Conservation (phyloP, 2,113 vertebrate genomes). For the Echinops telfairi region DNA sequence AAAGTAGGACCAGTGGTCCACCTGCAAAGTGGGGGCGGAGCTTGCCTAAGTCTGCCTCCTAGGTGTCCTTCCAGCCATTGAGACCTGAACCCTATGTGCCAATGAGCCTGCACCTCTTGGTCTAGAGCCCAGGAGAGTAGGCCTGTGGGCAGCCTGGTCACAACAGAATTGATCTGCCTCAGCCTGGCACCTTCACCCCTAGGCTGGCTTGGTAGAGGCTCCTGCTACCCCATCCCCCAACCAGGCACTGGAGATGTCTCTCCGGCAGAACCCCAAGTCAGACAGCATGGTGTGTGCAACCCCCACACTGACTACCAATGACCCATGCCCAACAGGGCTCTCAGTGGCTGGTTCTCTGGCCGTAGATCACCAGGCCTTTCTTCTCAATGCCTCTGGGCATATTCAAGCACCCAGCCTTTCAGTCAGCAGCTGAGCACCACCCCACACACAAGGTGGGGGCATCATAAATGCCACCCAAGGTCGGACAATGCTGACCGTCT, state of each 20-base stretch:
- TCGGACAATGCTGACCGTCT: accelerated
- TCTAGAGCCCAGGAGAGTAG: no score
- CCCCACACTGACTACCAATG: not conserved
- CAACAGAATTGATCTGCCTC: no score
- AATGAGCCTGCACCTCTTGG: no score
- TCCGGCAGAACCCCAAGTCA: not conserved
- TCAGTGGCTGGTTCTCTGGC: not conserved
- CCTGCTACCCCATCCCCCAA: no score
- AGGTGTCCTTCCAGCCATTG: no score
- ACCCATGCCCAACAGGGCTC: not conserved
- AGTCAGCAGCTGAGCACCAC: not conserved
- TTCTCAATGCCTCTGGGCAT: not conserved
- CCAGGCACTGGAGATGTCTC: no score
- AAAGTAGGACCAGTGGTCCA: accelerated
- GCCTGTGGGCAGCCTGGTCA: no score
- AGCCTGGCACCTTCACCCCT: no score
- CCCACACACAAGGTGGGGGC: not conserved
- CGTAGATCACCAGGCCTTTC: not conserved
- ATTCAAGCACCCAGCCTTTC: not conserved
- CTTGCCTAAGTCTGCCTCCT: not conserved
- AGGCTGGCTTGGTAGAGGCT: no score
- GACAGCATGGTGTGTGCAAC: not conserved
- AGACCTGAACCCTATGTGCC: no score
- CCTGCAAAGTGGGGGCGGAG: not conserved
- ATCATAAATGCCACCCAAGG: not conserved